phyloP scores from a whole-genome alignment of 2,888 invertebrate species.

The Laspeyria flexula region DNA sequence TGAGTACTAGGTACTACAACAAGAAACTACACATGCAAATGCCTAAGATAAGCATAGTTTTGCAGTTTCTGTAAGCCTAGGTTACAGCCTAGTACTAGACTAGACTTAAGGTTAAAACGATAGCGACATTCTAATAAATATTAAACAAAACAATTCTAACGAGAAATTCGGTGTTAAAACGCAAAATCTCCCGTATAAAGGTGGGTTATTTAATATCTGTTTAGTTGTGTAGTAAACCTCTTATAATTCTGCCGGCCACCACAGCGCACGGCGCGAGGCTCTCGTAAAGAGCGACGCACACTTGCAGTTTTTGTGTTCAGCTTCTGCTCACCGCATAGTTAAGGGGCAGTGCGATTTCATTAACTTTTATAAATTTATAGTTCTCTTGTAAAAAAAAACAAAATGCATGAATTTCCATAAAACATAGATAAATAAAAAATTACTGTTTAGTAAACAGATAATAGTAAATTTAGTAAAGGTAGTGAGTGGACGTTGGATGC shows the following conservation, averaged over 20 bases:
- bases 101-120: not conserved
- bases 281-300: conserved; percentile 75
- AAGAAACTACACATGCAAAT: not conserved
- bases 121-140: not conserved
- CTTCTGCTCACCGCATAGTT: conserved; percentile 81
- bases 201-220: conserved; percentile 59
- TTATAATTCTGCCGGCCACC: conserved; percentile 69
- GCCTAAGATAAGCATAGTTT: too few relatives aligned
- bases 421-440: too few relatives aligned
- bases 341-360: conserved; percentile 56
- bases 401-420: too few relatives aligned
- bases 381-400: too few relatives aligned
- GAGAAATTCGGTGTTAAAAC: conserved; percentile 19
- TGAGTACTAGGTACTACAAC: too few relatives aligned
- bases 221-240: conserved; percentile 61
- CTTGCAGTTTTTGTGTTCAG: conserved; percentile 80
- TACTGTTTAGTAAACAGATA: too few relatives aligned
- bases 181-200: conserved; percentile 36
- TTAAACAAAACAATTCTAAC: conserved; percentile 28
- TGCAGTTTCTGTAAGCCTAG: too few relatives aligned
- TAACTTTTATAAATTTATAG: too few relatives aligned
- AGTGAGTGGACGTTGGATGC: too few relatives aligned
- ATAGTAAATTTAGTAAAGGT: too few relatives aligned
- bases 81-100: not conserved
- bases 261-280: conserved; percentile 47